Evolutionary conservation across 2,888 invertebrate species (phyloP), one percentile per base, ranked within the genome.

Genomic region (Cataglyphis livida): DNA sequence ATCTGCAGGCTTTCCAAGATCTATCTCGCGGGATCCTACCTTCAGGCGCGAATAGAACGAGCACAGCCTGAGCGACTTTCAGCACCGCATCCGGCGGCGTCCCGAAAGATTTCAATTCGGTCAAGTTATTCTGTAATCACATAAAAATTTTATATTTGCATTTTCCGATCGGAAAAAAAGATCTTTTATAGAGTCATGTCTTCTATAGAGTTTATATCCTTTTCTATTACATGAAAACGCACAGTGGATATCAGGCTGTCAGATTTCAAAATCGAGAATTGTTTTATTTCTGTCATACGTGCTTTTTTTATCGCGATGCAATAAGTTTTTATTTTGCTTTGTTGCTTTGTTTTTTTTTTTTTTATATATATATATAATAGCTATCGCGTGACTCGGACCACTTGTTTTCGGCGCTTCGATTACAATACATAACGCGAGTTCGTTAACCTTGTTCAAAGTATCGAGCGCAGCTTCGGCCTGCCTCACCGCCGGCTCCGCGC

Each of bases 51-150:
- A 98, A 97, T n/a, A 99, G 95, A 3, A 98, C 98, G 89, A 98
- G 96, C 4, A 99, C 98, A 9, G 98, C 98, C 1, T 98, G 97
- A 10, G 97, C 96, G 0, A 99, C 98, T 90, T 96, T 97, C 0
- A 98, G 97, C 0, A 99, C 99, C 76, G 98, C 98, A 61, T 97
- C 96, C 0, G 98, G 98, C 5, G 99, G 99, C 5, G 98, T 96
- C 0, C 98, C 98, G 94, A 99, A 99, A 0, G 99, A 98, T 94
- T 99, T 99, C 93, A 99, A 95, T 95, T 99, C 99, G 0, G 99
- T 99, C 88, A 99, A 95, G 94, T 99, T 99, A 92, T 97, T 97
- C 95, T 95, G 85, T 3, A 57, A 57, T 66, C 15, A 41, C 9
- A 3, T 12, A 38, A 51, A 65, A 35, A 73, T 44, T 61, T 44